Evolutionary conservation across 2,113 vertebrate genomes (phyloP).

Genomic region (Nerophis ophidion): DNA sequence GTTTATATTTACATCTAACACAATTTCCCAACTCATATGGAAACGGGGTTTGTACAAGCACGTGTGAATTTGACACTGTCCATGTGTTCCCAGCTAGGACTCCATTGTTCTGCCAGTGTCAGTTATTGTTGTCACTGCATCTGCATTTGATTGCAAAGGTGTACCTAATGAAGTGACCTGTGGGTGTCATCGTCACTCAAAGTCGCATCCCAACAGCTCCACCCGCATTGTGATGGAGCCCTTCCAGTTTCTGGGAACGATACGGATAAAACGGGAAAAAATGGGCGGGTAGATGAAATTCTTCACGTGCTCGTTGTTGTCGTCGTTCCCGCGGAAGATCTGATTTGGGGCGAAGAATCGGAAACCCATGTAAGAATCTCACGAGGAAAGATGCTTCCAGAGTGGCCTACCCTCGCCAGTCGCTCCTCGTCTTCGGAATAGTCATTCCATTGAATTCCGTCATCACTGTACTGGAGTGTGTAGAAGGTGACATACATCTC

Average conservation of each 20-base stretch:
- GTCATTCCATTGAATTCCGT: constrained; percentile 77
- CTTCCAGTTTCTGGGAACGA: constrained; percentile 83
- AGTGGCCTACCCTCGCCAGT: constrained; percentile 70
- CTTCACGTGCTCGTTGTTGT: constrained; percentile 72
- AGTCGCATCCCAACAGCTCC: constrained; percentile 89
- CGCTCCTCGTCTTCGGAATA: constrained; percentile 71
- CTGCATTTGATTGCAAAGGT: no score
- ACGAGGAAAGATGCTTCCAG: neutral
- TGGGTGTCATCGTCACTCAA: constrained; percentile 54
- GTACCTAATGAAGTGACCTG: neutral
- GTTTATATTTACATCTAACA: no score
- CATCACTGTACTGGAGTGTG: constrained; percentile 74
- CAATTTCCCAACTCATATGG: no score
- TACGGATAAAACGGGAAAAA: constrained; percentile 82
- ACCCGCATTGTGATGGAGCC: constrained; percentile 82
- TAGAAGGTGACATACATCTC: constrained; percentile 83
- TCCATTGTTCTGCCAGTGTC: neutral
- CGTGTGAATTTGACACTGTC: no score
- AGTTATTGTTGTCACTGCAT: no score
- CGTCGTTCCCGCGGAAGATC: constrained; percentile 81
- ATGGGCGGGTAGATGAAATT: constrained; percentile 89
- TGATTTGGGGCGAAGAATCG: constrained; percentile 57
- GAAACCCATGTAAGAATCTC: neutral
- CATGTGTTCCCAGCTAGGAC: neutral
- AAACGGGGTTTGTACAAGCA: no score